Conservation (phyloP, 2,888 invertebrate genomes). For the Oxytorus armatus region DNA sequence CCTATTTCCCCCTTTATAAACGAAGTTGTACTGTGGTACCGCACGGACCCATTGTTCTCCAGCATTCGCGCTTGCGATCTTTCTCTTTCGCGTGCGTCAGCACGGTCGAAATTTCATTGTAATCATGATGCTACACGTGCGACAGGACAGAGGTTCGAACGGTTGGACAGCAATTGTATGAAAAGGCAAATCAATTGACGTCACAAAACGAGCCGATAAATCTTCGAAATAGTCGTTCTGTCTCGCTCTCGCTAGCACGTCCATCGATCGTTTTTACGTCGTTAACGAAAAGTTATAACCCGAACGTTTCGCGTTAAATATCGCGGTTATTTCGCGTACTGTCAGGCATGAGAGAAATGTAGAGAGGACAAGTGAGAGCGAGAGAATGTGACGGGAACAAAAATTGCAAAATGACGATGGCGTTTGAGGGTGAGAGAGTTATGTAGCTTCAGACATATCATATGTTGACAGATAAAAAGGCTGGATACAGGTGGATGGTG, state of each 20-base stretch:
- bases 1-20: too few species aligned
- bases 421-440: conserved; percentile 1
- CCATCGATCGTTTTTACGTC: neutral
- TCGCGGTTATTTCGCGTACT: neutral
- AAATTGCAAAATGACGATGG: conserved; percentile 26
- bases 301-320: conserved; percentile 20
- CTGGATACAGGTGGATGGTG: too few species aligned
- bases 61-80: neutral
- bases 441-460: conserved; percentile 28
- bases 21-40: too few species aligned
- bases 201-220: conserved; percentile 6
- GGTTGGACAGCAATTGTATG: neutral
- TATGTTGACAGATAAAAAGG: neutral
- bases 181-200: conserved; percentile 16
- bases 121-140: neutral
- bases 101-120: neutral
- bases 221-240: neutral
- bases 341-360: neutral
- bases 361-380: neutral
- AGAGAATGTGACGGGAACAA: neutral
- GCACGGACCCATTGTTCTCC: too few species aligned
- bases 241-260: neutral
- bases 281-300: conserved; percentile 22
- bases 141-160: neutral
- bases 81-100: neutral